Evolutionary conservation across 2,888 invertebrate species (phyloP).

Genomic region (Hypselothyrea guttata): DNA sequence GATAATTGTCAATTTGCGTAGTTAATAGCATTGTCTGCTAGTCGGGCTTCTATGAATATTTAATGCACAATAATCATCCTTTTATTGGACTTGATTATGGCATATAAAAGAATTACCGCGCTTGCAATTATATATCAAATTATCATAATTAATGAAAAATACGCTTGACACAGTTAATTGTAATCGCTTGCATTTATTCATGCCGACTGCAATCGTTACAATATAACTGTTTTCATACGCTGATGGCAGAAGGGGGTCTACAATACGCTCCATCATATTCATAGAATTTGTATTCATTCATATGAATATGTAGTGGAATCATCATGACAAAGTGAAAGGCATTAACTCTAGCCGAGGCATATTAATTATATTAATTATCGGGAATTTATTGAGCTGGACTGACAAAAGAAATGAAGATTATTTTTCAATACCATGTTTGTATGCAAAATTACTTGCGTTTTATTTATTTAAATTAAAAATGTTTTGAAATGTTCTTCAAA

Average conservation of each 20-base stretch:
- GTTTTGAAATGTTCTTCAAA: no score
- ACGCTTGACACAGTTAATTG: constrained; percentile 30
- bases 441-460: no score
- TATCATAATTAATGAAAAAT: constrained; percentile 26
- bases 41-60: constrained; percentile 33
- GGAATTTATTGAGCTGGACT: no score
- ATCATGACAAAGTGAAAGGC: constrained; percentile 6
- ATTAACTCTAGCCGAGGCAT: constrained; percentile 3
- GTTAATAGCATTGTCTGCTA: constrained; percentile 25
- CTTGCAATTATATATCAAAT: constrained; percentile 30
- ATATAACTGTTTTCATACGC: constrained; percentile 14
- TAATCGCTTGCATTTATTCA: constrained; percentile 10
- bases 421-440: no score
- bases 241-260: no score
- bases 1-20: constrained; percentile 42
- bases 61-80: constrained; percentile 26
- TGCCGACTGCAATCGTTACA: not conserved
- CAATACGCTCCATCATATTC: no score
- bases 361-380: no score
- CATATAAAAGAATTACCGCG: constrained; percentile 8
- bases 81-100: constrained; percentile 24
- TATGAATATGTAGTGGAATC: not conserved
- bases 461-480: no score
- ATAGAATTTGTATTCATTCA: not conserved
- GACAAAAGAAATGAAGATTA: no score